Evolutionary conservation across 2,797 vertebrate species (phyloP), one percentile per base, ranked within the genome.

Genomic region (Synanceia verrucosa): DNA sequence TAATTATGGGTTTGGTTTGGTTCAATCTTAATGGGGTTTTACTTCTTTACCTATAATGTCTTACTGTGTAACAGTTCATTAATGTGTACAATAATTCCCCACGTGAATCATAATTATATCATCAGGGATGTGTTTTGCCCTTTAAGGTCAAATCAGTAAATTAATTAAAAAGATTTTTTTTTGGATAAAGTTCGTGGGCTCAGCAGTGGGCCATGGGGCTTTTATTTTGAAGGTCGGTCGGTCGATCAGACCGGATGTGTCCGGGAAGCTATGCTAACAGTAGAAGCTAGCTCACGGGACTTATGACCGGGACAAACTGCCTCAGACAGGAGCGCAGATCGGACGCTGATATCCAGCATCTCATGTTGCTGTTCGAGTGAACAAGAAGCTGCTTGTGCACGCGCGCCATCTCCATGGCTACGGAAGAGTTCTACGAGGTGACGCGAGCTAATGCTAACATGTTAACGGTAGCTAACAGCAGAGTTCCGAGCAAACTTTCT

Each of bases 381-480:
- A 33, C 5, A 21, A 57, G 61, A 86, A 79, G 73, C 69, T 48
- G 55, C 26, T 26, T 31, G 75, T 81, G 67, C 47, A 23, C 63
- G 67, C 73, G 73, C 64, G 41, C 79, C 36, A 73, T 84, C 78
- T 84, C 87, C 86, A 94, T 94, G 93, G 93, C 93, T 61, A 91
- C 93, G 39, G 92, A 94, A 62, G 92, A 94, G 74, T 87, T 94
- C 14, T 94, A 93, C 70, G 93, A 94, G 92, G 93, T 94, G 75
- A 88, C 6, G 52, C 51, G 18, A 81, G 70, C 66, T 74, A 73
- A 76, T 61, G 84, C 85, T 88, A 87, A 67, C 37, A 64, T 68
- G 82, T 79, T 89, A 87, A 71, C 43, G 1, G 24, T 13, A 6
- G 72, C 84, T 82, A 80, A 28, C 36, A 7, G 9, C 23, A 50